Base-by-base conservation (phyloP, 2,797 vertebrate genomes). In the Benthosema pterotum region DNA sequence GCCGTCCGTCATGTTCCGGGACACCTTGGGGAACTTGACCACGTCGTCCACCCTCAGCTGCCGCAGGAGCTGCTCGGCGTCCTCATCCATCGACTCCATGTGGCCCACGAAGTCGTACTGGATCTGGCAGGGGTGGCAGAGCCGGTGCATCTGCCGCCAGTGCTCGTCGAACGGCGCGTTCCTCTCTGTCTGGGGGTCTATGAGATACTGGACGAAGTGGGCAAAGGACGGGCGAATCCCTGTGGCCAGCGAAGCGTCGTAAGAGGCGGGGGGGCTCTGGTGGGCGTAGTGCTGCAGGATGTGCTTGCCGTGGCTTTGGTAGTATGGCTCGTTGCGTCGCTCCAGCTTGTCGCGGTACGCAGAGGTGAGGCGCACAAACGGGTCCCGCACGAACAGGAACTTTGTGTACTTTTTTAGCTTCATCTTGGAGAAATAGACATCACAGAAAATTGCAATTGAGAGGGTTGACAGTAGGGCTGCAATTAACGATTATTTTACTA, bases 331-430 rank as follows among this genome's bases (percentile, higher is more conserved):
- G 0, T 99, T 99, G 82, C 92, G 91, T 75, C 94, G 84, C 79
- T 95, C 93, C 2, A 99, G 98, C 69, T 99, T 99, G 89, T 97
- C 97, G 82, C 97, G 94, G 69, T 96, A 99, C 78, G 98, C 98
- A 0, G 98, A 99, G 86, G 99, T 98, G 84, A 99, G 96, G 38
- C 98, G 94, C 5, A 98, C 95, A 0, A 99, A 99, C 25, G 98
- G 98, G 83, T 99, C 98, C 0, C 98, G 90, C 13, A 99, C 95
- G 0, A 99, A 99, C 12, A 99, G 91, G 68, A 99, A 99, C 91
- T 99, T 99, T 17, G 96, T 99, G 88, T 99, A 99, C 58, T 97
- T 99, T 86, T 96, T 95, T 74, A 99, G 92, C 75, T 97, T 98
- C 75, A 96, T 90, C 90, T 97, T n/a, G n/a, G n/a, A n/a, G n/a